Evolutionary conservation across 1,140 invertebrate genomes (phyloP).

Genomic region (Aricia agestis): DNA sequence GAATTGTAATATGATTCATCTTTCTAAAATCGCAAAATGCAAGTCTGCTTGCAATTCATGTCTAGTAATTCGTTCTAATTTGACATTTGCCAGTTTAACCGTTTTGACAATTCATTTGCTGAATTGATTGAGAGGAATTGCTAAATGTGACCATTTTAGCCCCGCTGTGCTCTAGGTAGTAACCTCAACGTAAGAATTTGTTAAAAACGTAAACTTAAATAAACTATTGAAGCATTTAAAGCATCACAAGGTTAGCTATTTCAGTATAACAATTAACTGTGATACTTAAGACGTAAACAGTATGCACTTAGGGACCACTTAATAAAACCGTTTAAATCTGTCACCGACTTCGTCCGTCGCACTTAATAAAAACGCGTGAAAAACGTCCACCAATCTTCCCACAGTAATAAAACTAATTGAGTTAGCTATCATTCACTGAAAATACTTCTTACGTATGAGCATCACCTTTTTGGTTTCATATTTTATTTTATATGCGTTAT

Average conservation of each 20-base stretch:
- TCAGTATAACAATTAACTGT: neutral
- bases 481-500: too few species aligned
- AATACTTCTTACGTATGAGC: neutral
- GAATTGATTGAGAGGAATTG: too few species aligned
- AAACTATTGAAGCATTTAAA: neutral
- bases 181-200: neutral
- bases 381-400: neutral
- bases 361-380: constrained; percentile 9
- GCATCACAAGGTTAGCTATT: neutral
- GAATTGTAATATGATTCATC: too few species aligned
- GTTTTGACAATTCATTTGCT: too few species aligned
- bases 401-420: constrained; percentile 14
- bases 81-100: too few species aligned
- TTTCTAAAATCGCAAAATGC: too few species aligned
- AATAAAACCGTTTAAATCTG: constrained; percentile 15
- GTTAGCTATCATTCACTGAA: neutral
- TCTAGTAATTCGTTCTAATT: too few species aligned
- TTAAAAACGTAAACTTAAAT: neutral
- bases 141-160: too few species aligned
- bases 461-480: neutral
- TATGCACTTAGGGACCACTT: constrained; percentile 9
- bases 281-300: neutral
- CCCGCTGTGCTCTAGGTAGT: neutral
- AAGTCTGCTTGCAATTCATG: too few species aligned
- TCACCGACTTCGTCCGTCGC: neutral